Conservation (phyloP, 1,140 invertebrate species). For the Luehdorfia chinensis region DNA sequence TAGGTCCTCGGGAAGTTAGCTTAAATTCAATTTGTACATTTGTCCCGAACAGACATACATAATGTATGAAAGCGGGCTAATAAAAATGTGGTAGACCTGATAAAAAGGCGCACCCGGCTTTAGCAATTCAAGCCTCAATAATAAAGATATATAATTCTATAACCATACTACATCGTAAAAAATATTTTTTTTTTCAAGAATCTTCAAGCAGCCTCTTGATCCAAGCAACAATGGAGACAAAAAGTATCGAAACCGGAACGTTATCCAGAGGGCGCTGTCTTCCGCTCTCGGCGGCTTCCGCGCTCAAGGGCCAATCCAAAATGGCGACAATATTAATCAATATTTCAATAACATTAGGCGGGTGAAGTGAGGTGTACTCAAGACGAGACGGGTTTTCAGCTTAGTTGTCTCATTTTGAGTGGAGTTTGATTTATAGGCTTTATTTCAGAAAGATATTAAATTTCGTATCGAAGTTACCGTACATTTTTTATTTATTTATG, state of each 20-base stretch:
- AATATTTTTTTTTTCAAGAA: conserved; percentile 29
- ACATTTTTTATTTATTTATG: not conserved
- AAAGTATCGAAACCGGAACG: conserved; percentile 55
- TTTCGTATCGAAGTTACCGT: too few relatives aligned
- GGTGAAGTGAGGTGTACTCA: conserved; percentile 41
- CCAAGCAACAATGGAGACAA: conserved; percentile 54
- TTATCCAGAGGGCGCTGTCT: conserved; percentile 47
- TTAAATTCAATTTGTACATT: too few relatives aligned
- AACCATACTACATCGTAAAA: conserved; percentile 14
- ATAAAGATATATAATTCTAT: conserved; percentile 10
- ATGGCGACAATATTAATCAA: conserved; percentile 76
- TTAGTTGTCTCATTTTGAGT: conserved; percentile 35
- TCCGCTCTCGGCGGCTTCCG: conserved; percentile 49
- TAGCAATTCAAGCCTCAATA: conserved; percentile 4
- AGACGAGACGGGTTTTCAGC: conserved; percentile 45
- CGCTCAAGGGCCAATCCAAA: conserved; percentile 54
- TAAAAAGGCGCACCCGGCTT: too few relatives aligned
- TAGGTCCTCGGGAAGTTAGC: too few relatives aligned
- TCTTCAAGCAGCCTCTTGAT: conserved; percentile 28
- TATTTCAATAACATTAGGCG: conserved; percentile 71
- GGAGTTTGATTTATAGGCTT: conserved; percentile 4
- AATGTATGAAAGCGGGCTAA: too few relatives aligned
- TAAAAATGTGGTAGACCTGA: too few relatives aligned
- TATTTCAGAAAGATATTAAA: too few relatives aligned
- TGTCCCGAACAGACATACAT: too few relatives aligned